These are phyloP conservation scores for Paraescarpia echinospica DNA, from an alignment of 1,140 invertebrate species.

Conservation along the genomic window DNA sequence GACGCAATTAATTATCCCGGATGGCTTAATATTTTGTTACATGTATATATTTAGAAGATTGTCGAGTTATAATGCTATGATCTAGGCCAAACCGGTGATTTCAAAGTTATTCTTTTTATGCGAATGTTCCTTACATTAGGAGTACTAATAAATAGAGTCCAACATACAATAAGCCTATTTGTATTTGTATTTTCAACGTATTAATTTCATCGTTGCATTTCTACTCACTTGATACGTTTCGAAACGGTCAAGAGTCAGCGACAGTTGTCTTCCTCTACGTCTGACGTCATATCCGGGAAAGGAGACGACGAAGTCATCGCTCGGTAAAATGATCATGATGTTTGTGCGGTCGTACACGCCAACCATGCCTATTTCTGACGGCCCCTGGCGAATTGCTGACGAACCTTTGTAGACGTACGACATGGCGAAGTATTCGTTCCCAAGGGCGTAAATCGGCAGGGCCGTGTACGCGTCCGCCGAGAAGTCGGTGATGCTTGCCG, in stretches of 20 bases:
- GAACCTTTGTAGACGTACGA: conserved; percentile 29
- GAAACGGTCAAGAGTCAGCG: background rate
- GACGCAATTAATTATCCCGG: too few relatives aligned
- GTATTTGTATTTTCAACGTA: background rate
- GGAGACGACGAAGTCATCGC: background rate
- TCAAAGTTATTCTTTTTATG: too few relatives aligned
- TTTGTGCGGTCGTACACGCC: background rate
- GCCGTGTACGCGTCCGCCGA: conserved; percentile 42
- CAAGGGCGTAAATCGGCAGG: conserved; percentile 40
- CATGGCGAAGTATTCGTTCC: conserved; percentile 42
- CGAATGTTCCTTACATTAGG: too few relatives aligned
- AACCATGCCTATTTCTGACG: background rate
- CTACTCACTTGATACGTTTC: conserved; percentile 12
- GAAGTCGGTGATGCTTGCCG: conserved; percentile 12
- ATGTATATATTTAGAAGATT: too few relatives aligned
- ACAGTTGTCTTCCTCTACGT: background rate
- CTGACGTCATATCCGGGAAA: conserved; percentile 15
- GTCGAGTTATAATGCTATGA: too few relatives aligned
- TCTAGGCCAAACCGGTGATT: too few relatives aligned
- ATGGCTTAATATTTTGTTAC: too few relatives aligned
- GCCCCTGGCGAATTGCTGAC: conserved; percentile 2
- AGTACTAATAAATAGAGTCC: too few relatives aligned
- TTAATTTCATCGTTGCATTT: background rate
- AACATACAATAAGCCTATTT: too few relatives aligned
- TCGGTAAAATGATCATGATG: background rate